These are phyloP conservation scores for Peromyscus eremicus DNA, from an alignment of 2,797 vertebrate species.

Conservation along the genomic window DNA sequence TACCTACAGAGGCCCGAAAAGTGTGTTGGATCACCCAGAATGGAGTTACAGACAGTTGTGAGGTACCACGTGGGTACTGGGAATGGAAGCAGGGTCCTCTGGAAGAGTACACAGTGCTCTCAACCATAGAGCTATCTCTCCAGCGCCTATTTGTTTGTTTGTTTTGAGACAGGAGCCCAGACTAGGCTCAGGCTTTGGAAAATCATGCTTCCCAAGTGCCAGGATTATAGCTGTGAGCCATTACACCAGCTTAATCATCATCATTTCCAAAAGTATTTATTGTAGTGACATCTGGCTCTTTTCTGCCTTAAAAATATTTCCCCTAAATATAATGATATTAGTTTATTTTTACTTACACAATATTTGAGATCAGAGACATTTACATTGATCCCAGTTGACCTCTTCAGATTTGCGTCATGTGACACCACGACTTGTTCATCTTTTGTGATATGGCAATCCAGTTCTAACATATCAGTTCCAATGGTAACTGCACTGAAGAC, in stretches of 20 bases:
- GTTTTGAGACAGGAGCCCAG: not conserved
- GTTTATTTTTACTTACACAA: constrained; percentile 90
- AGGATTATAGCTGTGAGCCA: not conserved
- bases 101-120: not conserved
- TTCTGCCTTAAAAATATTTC: not conserved
- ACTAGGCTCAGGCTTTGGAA: not conserved
- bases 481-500: constrained; percentile 93
- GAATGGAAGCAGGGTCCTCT: not conserved
- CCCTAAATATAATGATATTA: not conserved
- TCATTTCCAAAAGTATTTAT: not conserved
- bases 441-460: constrained; percentile 98
- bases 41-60: not conserved
- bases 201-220: not conserved
- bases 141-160: not conserved
- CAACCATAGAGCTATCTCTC: not conserved
- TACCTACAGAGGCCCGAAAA: not conserved
- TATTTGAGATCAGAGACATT: constrained; percentile 93
- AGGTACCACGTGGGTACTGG: not conserved
- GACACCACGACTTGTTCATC: constrained; percentile 97
- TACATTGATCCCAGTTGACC: constrained; percentile 93
- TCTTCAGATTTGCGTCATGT: constrained; percentile 94
- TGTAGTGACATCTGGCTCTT: not conserved
- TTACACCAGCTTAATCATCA: not conserved
- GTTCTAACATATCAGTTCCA: constrained; percentile 98
- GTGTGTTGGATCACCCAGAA: not conserved